Percentiles rank a stretch among this genome's conserved stretches.
Conservation (phyloP, 2,797 vertebrate species). For the Jordanella pulchra region DNA sequence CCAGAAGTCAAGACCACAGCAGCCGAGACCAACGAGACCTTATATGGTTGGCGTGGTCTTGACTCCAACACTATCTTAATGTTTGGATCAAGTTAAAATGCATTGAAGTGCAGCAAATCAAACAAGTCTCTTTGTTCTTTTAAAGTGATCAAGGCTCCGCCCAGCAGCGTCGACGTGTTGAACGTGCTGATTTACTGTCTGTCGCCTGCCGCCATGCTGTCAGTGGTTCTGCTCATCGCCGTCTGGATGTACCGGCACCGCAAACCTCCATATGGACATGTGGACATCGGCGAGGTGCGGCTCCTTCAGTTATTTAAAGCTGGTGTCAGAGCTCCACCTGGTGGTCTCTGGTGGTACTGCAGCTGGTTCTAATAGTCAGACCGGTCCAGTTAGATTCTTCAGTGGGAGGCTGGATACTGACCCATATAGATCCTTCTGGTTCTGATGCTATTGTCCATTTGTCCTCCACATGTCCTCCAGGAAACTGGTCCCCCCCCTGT, state of each 20-base stretch:
- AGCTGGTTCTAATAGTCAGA: too few relatives aligned
- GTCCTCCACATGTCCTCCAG: conserved; percentile 61
- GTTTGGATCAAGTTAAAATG: too few relatives aligned
- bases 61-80: too few relatives aligned
- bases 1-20: too few relatives aligned
- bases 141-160: conserved; percentile 85
- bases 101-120: too few relatives aligned
- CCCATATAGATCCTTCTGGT: background rate
- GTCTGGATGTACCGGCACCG: conserved; percentile 95
- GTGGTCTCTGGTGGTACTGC: background rate
- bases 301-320: background rate
- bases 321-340: background rate
- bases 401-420: background rate
- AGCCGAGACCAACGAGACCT: too few relatives aligned
- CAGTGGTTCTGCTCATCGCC: conserved; percentile 84
- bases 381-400: too few relatives aligned
- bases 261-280: conserved; percentile 92
- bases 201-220: conserved; percentile 88
- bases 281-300: conserved; percentile 83
- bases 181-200: conserved; percentile 89
- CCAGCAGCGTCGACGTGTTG: conserved; percentile 77
- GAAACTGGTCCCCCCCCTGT: conserved; percentile 83
- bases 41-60: too few relatives aligned
- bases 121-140: conserved; percentile 3
- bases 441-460: background rate